Evolutionary conservation across 2,797 vertebrate species (phyloP), one percentile per base, ranked within the genome.

Genomic region (Hypotaenidia philippensis): DNA sequence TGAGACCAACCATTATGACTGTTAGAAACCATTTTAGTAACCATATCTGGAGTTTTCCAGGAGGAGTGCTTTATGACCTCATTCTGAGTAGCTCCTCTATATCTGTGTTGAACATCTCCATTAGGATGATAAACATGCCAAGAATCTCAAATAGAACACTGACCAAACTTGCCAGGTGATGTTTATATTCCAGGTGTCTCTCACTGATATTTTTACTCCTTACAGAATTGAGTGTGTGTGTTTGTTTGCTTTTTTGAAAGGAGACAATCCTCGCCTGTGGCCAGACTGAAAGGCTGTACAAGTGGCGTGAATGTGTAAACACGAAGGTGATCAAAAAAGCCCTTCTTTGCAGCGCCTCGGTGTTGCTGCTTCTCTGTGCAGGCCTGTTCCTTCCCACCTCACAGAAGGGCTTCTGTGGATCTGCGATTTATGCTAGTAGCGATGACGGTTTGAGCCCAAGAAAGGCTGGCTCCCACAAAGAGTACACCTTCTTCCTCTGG

Each of bases 221-320:
- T 72, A 56, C 50, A 88, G 76, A 82, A 1, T 64, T 45, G 41
- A 44, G 16, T 68, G 31, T 34, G 3, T 80, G 21, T 61, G 44
- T 76, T 56, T 80, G 56, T 56, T 90, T 91, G 25, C 21, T 68
- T 82, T 94, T 84, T 72, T 55, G 76, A 93, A 83, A 64, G 79
- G 21, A 83, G 29, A 61, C 57, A 74, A 83, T 79, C 89, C 57
- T 91, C 1, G 0, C 79, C 76, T 78, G 49, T 90, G 89, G 89
- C 82, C 89, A 86, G 34, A 41, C 63, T 53, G 72, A 78, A 89
- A 52, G 31, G 31, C 7, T 72, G 69, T 78, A 40, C 71, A 77
- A 92, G 65, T 71, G 71, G 57, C 0, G 7, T 77, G 82, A 85
- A 64, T 41, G 44, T 32, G 64, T 34, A 82, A 56, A 72, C 11